A percentile compares a stretch with the other conserved stretches of the same genome.
Conservation (phyloP, 2,888 invertebrate species). For the Nebria salina region DNA sequence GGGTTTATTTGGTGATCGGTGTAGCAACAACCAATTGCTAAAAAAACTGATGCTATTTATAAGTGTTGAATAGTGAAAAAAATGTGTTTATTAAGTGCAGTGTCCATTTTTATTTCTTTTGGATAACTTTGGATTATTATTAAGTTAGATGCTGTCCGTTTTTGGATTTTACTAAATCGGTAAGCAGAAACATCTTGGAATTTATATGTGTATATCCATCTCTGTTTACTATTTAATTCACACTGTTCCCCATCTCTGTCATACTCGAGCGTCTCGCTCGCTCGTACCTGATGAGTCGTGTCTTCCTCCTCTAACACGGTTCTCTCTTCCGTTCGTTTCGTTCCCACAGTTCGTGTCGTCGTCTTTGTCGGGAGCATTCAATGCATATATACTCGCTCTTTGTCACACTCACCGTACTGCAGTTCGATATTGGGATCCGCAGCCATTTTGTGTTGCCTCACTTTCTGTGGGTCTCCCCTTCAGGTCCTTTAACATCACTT, state of each 20-base stretch:
- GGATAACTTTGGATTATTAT: not conserved
- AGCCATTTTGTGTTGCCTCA: constrained; percentile 47
- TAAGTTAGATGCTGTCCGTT: not conserved
- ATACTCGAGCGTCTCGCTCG: constrained; percentile 4
- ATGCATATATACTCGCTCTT: not conserved
- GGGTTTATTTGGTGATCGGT: constrained; percentile 17
- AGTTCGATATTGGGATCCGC: constrained; percentile 40
- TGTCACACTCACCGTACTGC: constrained; percentile 31
- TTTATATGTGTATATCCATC: not conserved
- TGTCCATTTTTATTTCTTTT: constrained; percentile 2
- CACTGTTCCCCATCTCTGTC: constrained; percentile 14
- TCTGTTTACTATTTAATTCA: not conserved
- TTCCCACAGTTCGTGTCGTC: constrained; percentile 17
- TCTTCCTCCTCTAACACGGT: not conserved
- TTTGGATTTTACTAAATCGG: constrained; percentile 4
- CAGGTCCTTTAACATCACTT: constrained; percentile 35
- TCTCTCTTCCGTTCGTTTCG: not conserved
- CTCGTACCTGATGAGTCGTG: not conserved
- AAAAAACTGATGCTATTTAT: not conserved
- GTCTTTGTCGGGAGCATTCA: not conserved
- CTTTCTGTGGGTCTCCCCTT: constrained; percentile 15
- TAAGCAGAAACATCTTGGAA: not conserved
- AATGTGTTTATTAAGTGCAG: constrained; percentile 2
- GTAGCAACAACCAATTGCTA: not conserved
- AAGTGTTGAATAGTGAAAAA: not conserved